Percentiles rank a stretch among this genome's conserved stretches.
Evolutionary conservation across 2,797 vertebrate genomes (phyloP).

Genomic region (Sebastolobus altivelis): DNA sequence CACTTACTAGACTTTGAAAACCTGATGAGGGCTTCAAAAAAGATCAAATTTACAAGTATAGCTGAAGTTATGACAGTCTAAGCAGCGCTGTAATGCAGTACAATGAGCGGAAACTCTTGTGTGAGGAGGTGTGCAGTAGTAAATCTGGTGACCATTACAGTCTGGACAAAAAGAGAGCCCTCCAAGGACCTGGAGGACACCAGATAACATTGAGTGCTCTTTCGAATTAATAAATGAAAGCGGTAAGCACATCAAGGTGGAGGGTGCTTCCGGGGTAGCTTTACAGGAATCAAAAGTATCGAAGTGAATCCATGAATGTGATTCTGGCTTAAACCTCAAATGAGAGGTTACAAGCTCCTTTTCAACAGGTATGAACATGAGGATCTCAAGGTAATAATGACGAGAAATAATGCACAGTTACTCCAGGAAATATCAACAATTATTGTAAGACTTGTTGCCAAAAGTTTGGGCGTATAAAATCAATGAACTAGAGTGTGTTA

Average conservation of each 20-base stretch:
- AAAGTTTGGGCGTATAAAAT: background rate
- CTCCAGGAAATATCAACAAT: background rate
- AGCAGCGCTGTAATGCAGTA: slow-evolving; percentile 14
- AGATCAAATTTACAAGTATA: background rate
- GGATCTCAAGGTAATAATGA: slow-evolving; percentile 21
- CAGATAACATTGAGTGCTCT: background rate
- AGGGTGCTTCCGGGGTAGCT: background rate
- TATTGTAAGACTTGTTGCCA: background rate
- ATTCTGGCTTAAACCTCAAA: background rate
- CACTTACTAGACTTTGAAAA: background rate
- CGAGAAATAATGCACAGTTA: slow-evolving; percentile 5
- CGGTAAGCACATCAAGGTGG: background rate
- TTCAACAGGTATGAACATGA: background rate
- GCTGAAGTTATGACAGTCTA: slow-evolving; percentile 10
- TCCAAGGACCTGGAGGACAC: background rate
- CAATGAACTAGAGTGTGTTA: background rate
- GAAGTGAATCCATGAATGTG: background rate
- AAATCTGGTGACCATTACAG: background rate
- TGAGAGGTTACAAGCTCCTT: background rate
- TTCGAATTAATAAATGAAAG: background rate
- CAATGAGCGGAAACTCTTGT: background rate
- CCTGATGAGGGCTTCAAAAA: slow-evolving; percentile 2
- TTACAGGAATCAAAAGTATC: background rate
- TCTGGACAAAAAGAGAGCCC: background rate
- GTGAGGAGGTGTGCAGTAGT: slow-evolving; percentile 1